Conservation (phyloP, 2,797 vertebrate genomes). For the Gymnoscopelus microlampas region DNA sequence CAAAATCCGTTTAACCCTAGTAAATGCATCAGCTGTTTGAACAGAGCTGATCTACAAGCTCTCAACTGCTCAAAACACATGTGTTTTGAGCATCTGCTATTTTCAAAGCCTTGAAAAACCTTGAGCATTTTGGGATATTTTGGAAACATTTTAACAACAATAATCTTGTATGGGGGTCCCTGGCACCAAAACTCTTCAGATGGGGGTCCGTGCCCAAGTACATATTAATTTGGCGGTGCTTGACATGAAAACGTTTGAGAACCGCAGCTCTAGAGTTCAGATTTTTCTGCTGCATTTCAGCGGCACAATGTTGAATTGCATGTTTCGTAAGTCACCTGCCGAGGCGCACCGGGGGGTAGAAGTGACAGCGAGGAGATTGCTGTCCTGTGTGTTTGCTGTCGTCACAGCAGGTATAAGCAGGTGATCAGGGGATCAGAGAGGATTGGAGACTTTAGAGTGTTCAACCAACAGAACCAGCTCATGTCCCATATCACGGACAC, state of each 20-base stretch:
- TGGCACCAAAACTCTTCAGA: no score
- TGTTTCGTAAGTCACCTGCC: constrained; percentile 16
- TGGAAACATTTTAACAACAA: no score
- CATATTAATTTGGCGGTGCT: no score
- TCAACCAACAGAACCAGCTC: constrained; percentile 41
- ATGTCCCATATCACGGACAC: neutral
- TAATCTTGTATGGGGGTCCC: no score
- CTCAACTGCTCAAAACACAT: no score
- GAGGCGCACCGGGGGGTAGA: neutral
- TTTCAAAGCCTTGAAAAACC: no score
- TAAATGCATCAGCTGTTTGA: neutral
- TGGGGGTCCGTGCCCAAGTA: no score
- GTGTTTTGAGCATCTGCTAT: no score
- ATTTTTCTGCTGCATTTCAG: neutral
- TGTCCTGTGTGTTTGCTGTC: constrained; percentile 64
- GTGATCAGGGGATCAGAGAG: constrained; percentile 76
- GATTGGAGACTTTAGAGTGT: constrained; percentile 69
- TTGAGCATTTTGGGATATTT: no score
- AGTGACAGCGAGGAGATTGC: constrained; percentile 23
- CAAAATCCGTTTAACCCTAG: neutral
- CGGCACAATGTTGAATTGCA: neutral
- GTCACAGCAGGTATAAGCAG: constrained; percentile 75
- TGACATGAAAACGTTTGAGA: no score
- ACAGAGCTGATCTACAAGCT: neutral
- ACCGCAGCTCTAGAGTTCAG: neutral